phyloP scores from a whole-genome alignment of 2,888 invertebrate genomes.

The Platerodrilus igneus region DNA sequence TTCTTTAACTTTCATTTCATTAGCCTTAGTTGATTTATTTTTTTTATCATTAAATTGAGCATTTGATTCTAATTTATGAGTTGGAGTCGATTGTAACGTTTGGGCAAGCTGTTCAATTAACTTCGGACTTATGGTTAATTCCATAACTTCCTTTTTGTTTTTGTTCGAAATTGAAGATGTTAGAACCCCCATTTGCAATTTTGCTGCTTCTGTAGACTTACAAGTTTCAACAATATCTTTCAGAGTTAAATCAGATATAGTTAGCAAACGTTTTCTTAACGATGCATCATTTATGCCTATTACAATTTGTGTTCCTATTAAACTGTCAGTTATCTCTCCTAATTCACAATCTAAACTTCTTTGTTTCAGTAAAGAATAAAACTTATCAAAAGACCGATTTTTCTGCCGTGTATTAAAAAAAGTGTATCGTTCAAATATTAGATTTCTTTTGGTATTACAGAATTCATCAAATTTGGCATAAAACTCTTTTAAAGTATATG shows the following conservation, averaged over 20 bases:
- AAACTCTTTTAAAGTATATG: neutral
- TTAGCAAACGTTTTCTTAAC: conserved; percentile 5
- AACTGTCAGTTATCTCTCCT: conserved; percentile 17
- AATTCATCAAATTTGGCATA: conserved; percentile 9
- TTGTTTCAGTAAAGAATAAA: conserved; percentile 21
- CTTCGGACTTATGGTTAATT: no score
- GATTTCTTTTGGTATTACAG: conserved; percentile 9
- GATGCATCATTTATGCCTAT: conserved; percentile 6
- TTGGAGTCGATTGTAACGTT: no score
- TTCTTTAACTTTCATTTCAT: neutral
- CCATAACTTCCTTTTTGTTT: no score
- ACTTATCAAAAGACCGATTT: conserved; percentile 22
- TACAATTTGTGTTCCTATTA: conserved; percentile 15
- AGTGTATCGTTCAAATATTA: conserved; percentile 15
- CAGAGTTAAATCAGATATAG: conserved; percentile 7
- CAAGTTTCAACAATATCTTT: conserved; percentile 9
- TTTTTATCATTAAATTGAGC: no score
- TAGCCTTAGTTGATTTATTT: no score
- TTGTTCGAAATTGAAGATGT: no score
- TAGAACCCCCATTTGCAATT: conserved; percentile 6
- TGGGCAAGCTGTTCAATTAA: no score
- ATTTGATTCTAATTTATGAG: no score
- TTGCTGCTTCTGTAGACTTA: conserved; percentile 3
- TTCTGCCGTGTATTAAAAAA: conserved; percentile 24
- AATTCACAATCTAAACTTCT: conserved; percentile 15